These are phyloP conservation scores for Exephanes ischioxanthus DNA, from an alignment of 2,888 invertebrate genomes.

Conservation along the genomic window DNA sequence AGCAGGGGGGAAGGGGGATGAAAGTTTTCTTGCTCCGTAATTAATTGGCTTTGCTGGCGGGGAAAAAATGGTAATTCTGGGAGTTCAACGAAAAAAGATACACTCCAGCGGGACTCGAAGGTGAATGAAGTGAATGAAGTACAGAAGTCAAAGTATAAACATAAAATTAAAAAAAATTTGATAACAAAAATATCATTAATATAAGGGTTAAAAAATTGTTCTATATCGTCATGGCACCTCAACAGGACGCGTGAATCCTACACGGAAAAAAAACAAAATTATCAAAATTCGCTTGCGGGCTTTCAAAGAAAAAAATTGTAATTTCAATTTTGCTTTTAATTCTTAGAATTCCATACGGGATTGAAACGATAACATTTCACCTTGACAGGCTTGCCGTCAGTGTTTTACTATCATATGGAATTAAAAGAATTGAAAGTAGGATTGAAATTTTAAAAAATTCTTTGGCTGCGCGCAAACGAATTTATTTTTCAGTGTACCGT, in stretches of 20 bases:
- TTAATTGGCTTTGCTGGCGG: constrained; percentile 58
- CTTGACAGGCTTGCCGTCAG: too few species aligned
- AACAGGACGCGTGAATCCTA: not conserved
- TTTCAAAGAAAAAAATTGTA: too few species aligned
- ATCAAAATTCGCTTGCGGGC: too few species aligned
- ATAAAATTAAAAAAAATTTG: not conserved
- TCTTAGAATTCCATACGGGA: too few species aligned
- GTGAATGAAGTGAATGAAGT: constrained; percentile 7
- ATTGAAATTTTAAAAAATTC: too few species aligned
- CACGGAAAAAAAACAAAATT: too few species aligned
- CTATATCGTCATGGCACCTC: not conserved
- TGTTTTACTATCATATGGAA: too few species aligned
- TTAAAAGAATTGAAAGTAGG: too few species aligned
- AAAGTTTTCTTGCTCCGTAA: constrained; percentile 57
- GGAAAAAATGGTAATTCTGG: constrained; percentile 49
- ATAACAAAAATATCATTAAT: not conserved
- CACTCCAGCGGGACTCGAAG: constrained; percentile 30
- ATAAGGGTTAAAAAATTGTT: not conserved
- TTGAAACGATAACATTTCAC: too few species aligned
- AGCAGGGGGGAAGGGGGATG: constrained; percentile 26
- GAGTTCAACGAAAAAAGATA: constrained; percentile 37
- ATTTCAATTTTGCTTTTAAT: too few species aligned
- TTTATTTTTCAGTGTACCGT: not conserved
- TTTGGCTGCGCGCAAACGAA: too few species aligned
- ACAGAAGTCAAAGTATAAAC: not conserved